Conservation (phyloP, 2,888 invertebrate species). For the Isotomurus palustris region DNA sequence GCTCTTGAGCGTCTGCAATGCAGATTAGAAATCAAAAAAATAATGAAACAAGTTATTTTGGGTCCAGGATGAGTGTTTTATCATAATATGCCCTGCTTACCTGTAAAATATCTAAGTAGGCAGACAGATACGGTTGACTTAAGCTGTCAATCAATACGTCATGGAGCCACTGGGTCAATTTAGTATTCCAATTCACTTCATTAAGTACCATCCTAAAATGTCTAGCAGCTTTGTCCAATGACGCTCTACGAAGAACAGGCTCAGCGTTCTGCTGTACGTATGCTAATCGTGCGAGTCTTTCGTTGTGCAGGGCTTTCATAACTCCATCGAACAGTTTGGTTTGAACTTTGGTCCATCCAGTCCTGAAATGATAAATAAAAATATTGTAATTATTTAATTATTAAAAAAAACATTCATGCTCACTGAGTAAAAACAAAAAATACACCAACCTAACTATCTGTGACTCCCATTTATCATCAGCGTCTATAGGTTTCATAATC, state of each 20-base stretch:
- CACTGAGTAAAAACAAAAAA: conserved; percentile 19
- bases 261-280: conserved; percentile 59
- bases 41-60: no score
- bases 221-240: conserved; percentile 66
- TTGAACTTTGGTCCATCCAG: conserved; percentile 63
- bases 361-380: conserved; percentile 50
- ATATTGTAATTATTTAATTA: not conserved
- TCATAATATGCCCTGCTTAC: conserved; percentile 49
- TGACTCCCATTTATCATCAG: conserved; percentile 63
- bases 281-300: conserved; percentile 62
- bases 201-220: conserved; percentile 65
- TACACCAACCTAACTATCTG: conserved; percentile 63
- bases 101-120: conserved; percentile 73
- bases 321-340: conserved; percentile 63
- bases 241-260: conserved; percentile 62
- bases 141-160: conserved; percentile 64
- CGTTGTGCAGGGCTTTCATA: conserved; percentile 62
- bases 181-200: conserved; percentile 66
- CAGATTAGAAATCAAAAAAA: not conserved
- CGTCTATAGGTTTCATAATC: conserved; percentile 58
- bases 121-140: conserved; percentile 62
- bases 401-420: not conserved
- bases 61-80: not conserved
- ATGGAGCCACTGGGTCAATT: conserved; percentile 73
- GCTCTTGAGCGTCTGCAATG: conserved; percentile 57